Evolutionary conservation across 2,797 vertebrate genomes (phyloP), one percentile per base, ranked within the genome.

Genomic region (Eulemur albifrons): DNA sequence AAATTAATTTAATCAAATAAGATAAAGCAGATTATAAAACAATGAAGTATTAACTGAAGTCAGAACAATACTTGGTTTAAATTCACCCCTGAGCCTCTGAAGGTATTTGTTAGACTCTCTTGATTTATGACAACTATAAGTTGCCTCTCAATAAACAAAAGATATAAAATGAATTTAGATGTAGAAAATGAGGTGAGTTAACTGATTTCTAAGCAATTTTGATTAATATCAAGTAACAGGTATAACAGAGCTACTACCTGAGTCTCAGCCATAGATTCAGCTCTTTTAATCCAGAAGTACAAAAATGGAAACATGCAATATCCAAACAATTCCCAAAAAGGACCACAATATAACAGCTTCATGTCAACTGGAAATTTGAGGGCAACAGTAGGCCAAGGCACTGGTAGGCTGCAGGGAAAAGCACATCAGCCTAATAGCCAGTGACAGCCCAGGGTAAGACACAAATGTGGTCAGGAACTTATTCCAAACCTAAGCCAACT

Each of bases 261-360:
- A 65, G 25, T 63, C 50, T 40, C 59, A 30, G 63, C 35, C 82
- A 90, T 4, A 83, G 18, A 91, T 45, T 93, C 50, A 52, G 54
- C 30, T 88, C 45, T 81, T 75, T 75, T 11, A 27, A 50, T 59
- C 50, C 25, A 69, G 18, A 73, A 80, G 30, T 85, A 85, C 18
- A 59, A 96, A 96, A 89, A 85, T 27, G 21, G 43, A 96, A 89
- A 94, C 32, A 12, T 89, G 23, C 43, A 75, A 85, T 52, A 75
- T 52, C 13, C n/a, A 89, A 85, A 80, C 8, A 73, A 85, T 38
- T 85, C 7, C 88, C 40, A 35, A 69, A 35, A 84, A 85, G 11
- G 13, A 73, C 91, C 57, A 80, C 84, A 92, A 80, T 45, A n/a
- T 7, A 73, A 73, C 50, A 85, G 80, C 11, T 69, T 81, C 18